Evolutionary conservation across 2,888 invertebrate species (phyloP), one percentile per base, ranked within the genome.

Genomic region (Mimachlamys varia): DNA sequence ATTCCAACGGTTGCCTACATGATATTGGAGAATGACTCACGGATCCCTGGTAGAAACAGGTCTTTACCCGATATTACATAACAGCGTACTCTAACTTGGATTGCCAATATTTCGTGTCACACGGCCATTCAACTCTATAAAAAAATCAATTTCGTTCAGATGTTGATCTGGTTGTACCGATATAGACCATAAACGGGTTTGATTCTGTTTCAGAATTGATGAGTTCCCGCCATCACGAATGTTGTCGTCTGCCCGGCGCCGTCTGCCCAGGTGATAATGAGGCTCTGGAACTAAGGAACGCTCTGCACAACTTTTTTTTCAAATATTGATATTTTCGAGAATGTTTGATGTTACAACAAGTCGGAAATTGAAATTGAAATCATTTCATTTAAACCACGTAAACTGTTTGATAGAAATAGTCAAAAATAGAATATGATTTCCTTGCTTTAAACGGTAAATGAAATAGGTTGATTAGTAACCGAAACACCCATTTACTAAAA

Each of bases 231-330:
- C 76, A 76, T 33, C 76, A 76, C 76, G 76, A 76, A 10, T 15
- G 33, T 4, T 76, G 76, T 76, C 76, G 76, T 76, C 76, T 76
- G 27, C 76, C 76, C 15, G 76, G 13, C 76, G 76, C 76, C 76
- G 76, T 76, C 76, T 27, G 76, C 76, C 12, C 76, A 76, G 76
- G 76, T 76, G 76, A 76, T 76, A 76, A 76, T 76, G 76, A 33
- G 4, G 33, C 76, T 76, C 33, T 12, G 76, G 27, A 76, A 76
- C 27, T 22, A 12, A 27, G 33, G 76, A 27, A 76, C 27, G 27
- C 33, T 76, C 12, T 15, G 4, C 27, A 27, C 27, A 76, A 5
- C 76, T 27, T 76, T 27, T n/a, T n/a, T n/a, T n/a, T n/a, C n/a
- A n/a, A n/a, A n/a, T n/a, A n/a, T n/a, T n/a, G n/a, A n/a, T n/a